Evolutionary conservation across 2,888 invertebrate genomes (phyloP), one percentile per base, ranked within the genome.

Genomic region (Drosophila kuntzei): DNA sequence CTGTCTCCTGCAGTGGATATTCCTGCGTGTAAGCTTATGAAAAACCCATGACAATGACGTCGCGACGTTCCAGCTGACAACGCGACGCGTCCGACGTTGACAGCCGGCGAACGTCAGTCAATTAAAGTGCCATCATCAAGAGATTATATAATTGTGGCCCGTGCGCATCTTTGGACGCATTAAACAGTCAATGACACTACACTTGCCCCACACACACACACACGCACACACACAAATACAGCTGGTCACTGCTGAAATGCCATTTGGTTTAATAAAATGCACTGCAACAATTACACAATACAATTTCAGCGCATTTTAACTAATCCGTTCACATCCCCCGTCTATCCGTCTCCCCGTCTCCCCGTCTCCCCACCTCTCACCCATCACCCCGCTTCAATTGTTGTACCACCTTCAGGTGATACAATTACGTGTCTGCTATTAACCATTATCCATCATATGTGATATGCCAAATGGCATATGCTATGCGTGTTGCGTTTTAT

Each of bases 121-220:
- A 85, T 86, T 80, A 71, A 83, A 78, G 79, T 83, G 81, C 73
- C 83, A 83, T 81, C 78, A 80, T 77, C 72, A 62, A 59, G 67
- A 71, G 64, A 66, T 87, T 88, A 78, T 74, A 77, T 76, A 87
- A 87, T 75, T 77, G 75, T 68, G 67, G 76, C 61, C 71, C 68
- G 59, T 39, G 64, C 64, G 50, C 55, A 55, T 47, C 65, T 65
- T 39, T 62, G 66, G 68, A 66, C 59, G 74, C 86, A 82, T 87
- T 87, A 87, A 77, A 50, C 82, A 87, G 87, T 88, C 87, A 88
- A 80, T 86, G 88, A 87, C 87, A 80, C 57, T 65, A 84, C 87
- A 79, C 34, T 36, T 37, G 51, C 39, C 32, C 39, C 64, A 58
- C 53, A 34, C 50, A 50, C 16, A 50, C 22, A 11, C 22, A 18